Evolutionary conservation across 2,797 vertebrate species (phyloP).

Genomic region (Cyclopterus lumpus): DNA sequence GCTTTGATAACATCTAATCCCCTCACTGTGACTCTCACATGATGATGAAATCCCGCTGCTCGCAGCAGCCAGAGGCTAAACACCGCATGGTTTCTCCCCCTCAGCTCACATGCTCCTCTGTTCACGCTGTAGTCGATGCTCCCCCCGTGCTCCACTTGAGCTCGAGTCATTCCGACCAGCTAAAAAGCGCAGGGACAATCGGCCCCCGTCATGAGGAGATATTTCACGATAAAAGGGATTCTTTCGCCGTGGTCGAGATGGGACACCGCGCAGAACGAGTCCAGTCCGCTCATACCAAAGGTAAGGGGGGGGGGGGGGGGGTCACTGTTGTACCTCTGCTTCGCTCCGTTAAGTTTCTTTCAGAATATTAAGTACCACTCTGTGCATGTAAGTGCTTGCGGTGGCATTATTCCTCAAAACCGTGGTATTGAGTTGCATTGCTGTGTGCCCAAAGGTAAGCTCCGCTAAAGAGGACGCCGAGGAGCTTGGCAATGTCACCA

Average conservation of each 20-base stretch:
- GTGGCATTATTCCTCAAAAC: background rate
- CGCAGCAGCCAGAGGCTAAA: slow-evolving; percentile 52
- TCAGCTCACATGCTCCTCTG: slow-evolving; percentile 66
- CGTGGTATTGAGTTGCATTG: slow-evolving; percentile 7
- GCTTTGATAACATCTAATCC: slow-evolving; percentile 69
- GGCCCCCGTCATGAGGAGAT: slow-evolving; percentile 68
- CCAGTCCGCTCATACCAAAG: slow-evolving; percentile 86
- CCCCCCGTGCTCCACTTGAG: slow-evolving; percentile 12
- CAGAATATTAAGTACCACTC: background rate
- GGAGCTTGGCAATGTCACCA: slow-evolving; percentile 32
- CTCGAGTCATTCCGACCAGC: slow-evolving; percentile 22
- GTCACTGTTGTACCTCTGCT: background rate
- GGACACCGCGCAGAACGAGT: slow-evolving; percentile 68
- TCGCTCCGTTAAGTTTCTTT: background rate
- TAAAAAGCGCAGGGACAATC: slow-evolving; percentile 28
- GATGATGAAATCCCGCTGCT: slow-evolving; percentile 68
- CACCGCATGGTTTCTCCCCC: slow-evolving; percentile 45
- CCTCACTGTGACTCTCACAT: slow-evolving; percentile 84
- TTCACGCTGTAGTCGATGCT: slow-evolving; percentile 23
- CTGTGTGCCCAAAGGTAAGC: slow-evolving; percentile 60
- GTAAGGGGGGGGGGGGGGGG: no score
- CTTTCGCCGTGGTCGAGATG: slow-evolving; percentile 63
- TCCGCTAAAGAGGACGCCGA: slow-evolving; percentile 35
- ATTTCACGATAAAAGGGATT: slow-evolving; percentile 52
- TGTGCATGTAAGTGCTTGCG: background rate